Conservation (phyloP, 2,113 vertebrate species). For the Erinaceus europaeus region DNA sequence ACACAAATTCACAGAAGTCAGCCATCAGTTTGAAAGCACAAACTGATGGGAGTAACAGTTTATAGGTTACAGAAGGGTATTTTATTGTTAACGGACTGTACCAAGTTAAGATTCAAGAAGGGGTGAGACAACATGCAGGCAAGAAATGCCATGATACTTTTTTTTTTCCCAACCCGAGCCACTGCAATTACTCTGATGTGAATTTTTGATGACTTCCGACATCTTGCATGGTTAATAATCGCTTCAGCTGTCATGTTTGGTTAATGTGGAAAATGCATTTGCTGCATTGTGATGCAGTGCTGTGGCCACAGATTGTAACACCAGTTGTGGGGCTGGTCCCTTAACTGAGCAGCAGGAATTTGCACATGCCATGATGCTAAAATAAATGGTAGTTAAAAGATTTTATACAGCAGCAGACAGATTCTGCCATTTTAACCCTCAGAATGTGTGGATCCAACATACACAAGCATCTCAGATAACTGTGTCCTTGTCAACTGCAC, state of each 20-base stretch:
- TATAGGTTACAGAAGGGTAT: conserved; percentile 94
- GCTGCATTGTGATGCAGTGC: conserved; percentile 84
- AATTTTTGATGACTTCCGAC: conserved; percentile 98
- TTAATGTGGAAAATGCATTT: conserved; percentile 93
- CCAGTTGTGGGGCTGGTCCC: conserved; percentile 86
- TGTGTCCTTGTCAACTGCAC: conserved; percentile 44
- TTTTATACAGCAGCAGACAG: conserved; percentile 73
- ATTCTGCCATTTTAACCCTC: conserved; percentile 82
- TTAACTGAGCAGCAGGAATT: conserved; percentile 83
- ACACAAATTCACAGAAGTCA: conserved; percentile 78
- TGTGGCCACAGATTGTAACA: conserved; percentile 82
- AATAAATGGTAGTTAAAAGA: conserved; percentile 80
- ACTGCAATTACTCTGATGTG: conserved; percentile 98
- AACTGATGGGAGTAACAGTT: conserved; percentile 92
- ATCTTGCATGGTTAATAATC: conserved; percentile 98
- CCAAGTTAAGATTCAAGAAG: conserved; percentile 87
- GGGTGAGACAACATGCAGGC: conserved; percentile 79
- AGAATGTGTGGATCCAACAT: conserved; percentile 58
- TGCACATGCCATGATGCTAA: conserved; percentile 83
- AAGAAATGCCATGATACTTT: conserved; percentile 83
- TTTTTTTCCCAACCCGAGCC: conserved; percentile 76
- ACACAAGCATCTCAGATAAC: conserved; percentile 45
- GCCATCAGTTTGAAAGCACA: conserved; percentile 86
- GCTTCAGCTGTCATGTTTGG: conserved; percentile 97
- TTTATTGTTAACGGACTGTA: conserved; percentile 98